phyloP scores from a whole-genome alignment of 2,113 vertebrate genomes.

The Lathamus discolor region DNA sequence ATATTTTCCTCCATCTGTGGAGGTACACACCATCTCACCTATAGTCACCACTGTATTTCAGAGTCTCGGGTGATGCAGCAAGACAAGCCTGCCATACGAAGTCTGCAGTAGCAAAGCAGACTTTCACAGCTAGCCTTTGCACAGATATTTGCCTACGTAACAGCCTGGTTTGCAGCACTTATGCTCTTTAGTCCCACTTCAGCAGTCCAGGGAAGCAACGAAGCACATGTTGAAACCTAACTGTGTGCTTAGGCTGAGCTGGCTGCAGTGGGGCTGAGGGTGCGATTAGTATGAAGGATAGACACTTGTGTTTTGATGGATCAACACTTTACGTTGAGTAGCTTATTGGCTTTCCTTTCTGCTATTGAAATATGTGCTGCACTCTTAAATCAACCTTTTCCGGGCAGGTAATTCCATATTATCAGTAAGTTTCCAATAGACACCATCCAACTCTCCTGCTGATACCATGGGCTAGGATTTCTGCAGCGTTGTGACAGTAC shows the following conservation, averaged over 20 bases:
- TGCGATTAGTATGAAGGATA: neutral
- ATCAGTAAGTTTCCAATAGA: neutral
- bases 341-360: neutral
- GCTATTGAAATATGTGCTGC: neutral
- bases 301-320: neutral
- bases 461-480: neutral
- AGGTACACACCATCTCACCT: neutral
- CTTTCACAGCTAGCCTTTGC: neutral
- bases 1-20: neutral
- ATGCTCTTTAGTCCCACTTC: neutral
- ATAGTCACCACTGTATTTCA: accelerated
- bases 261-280: neutral
- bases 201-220: neutral
- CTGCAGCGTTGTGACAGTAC: neutral
- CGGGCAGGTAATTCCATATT: neutral
- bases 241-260: neutral
- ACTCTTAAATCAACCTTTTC: neutral
- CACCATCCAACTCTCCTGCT: neutral
- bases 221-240: neutral
- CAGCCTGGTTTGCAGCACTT: neutral
- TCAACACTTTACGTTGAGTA: neutral
- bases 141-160: neutral
- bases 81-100: neutral
- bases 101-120: neutral
- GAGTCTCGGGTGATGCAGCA: neutral